These are phyloP conservation scores for Chrysemys picta DNA, from an alignment of 2,113 vertebrate species.

Conservation along the genomic window DNA sequence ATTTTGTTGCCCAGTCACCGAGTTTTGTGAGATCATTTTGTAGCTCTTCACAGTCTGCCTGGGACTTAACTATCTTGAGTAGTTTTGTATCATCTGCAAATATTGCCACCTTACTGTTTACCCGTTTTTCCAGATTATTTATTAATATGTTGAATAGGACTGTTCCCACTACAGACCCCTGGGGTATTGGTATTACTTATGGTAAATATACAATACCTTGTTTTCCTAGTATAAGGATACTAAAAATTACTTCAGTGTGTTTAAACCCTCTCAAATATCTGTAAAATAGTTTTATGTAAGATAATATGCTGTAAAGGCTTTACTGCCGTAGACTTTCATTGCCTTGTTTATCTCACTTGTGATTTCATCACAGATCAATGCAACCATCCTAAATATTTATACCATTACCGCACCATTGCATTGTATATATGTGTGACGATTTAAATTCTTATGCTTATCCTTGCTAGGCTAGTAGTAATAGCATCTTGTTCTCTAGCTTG, in stretches of 20 bases:
- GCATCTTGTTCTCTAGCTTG: conserved; percentile 43
- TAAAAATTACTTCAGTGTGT: not conserved
- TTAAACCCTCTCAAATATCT: not conserved
- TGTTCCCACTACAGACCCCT: no score
- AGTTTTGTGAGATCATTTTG: no score
- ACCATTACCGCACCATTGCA: not conserved
- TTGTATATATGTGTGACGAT: not conserved
- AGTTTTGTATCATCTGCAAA: no score
- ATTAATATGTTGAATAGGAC: no score
- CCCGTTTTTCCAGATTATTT: no score
- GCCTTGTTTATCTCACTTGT: not conserved
- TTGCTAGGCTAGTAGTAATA: conserved; percentile 36
- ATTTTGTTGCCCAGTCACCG: no score
- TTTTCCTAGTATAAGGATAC: not conserved
- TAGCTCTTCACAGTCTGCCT: no score
- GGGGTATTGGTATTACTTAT: not conserved
- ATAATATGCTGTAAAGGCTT: not conserved
- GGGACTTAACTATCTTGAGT: no score
- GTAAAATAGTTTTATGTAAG: not conserved
- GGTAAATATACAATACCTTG: not conserved
- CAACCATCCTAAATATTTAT: conserved; percentile 23
- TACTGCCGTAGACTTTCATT: not conserved
- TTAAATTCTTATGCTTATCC: conserved; percentile 45
- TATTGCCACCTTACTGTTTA: no score
- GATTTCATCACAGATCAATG: conserved; percentile 13